Base-by-base conservation (phyloP, 2,113 vertebrate species). In the Odontophorus gujanensis region DNA sequence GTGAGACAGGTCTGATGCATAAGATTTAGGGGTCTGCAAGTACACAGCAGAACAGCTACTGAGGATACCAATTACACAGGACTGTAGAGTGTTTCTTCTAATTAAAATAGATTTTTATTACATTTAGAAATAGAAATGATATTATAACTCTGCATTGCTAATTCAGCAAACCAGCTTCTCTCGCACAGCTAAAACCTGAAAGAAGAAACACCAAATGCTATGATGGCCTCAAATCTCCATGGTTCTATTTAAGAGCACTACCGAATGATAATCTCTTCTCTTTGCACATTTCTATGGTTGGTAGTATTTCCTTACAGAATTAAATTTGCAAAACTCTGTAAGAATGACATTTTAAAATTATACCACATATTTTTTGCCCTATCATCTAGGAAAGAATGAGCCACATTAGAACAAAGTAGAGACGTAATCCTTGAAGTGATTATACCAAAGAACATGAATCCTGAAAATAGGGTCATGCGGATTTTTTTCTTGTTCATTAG, bases 401-500 rank as follows among this genome's bases (percentile, higher is more conserved):
- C 50, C 79, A n/a, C 85, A 68, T 75, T 88, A 86, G 58, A 90
- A 75, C 36, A 94, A 86, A 86, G 80, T 28, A 88, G 69, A 95
- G 95, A 79, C 76, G 40, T 81, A 94, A 95, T 88, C 80, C 93
- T 91, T 93, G 82, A 95, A 90, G 83, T 90, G 89, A 95, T 95
- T 91, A 75, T 84, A 91, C 88, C 65, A 68, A 87, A 90, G 74
- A 97, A 95, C 83, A 91, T 13, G 80, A 95, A 95, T 94, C 73
- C 85, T 84, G 43, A 95, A 97, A 95, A 88, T 50, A 95, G 94
- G 90, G 91, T 95, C 95, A 93, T 48, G 69, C 61, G 65, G 85
- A 94, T 63, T 92, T 95, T 83, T 93, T 95, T 94, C 92, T 89
- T 93, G 94, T 95, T 96, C 95, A 95, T 96, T 96, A 95, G 89